Evolutionary conservation across 2,888 invertebrate genomes (phyloP).

Genomic region (Drosophila gaucha): DNA sequence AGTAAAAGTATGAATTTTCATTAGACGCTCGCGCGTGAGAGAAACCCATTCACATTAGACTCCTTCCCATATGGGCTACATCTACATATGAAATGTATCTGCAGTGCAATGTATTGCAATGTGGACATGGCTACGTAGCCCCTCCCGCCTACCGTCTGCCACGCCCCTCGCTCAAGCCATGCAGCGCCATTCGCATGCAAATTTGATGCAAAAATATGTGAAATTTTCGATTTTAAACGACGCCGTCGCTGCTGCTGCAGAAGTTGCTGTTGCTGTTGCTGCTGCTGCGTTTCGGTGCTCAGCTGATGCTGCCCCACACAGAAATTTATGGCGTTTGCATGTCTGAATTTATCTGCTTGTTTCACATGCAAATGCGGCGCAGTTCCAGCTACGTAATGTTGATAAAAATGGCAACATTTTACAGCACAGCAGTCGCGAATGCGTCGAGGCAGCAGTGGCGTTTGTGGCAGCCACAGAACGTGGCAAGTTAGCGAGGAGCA

Average conservation of each 20-base stretch:
- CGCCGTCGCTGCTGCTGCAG: constrained; percentile 29
- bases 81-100: constrained; percentile 38
- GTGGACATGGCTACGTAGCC: constrained; percentile 22
- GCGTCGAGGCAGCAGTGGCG: background rate
- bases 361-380: constrained; percentile 77
- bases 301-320: constrained; percentile 41
- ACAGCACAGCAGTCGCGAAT: constrained; percentile 19
- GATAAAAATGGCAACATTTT: constrained; percentile 74
- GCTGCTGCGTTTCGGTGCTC: constrained; percentile 34
- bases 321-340: constrained; percentile 76
- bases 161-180: background rate
- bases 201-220: constrained; percentile 77
- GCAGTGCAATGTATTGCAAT: constrained; percentile 34
- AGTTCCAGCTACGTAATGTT: constrained; percentile 59
- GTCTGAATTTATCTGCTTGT: constrained; percentile 80
- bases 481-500: constrained; percentile 28
- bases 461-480: constrained; percentile 23
- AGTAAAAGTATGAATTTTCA: constrained; percentile 10
- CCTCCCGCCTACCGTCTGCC: background rate
- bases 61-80: constrained; percentile 2
- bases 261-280: background rate
- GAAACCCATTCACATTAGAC: background rate
- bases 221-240: constrained; percentile 77
- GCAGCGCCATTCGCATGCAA: constrained; percentile 59
- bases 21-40: constrained; percentile 2